Percentiles rank a stretch among this genome's conserved stretches.
Evolutionary conservation across 1,140 invertebrate species (phyloP).

Genomic region (Helicorthomorpha holstii): DNA sequence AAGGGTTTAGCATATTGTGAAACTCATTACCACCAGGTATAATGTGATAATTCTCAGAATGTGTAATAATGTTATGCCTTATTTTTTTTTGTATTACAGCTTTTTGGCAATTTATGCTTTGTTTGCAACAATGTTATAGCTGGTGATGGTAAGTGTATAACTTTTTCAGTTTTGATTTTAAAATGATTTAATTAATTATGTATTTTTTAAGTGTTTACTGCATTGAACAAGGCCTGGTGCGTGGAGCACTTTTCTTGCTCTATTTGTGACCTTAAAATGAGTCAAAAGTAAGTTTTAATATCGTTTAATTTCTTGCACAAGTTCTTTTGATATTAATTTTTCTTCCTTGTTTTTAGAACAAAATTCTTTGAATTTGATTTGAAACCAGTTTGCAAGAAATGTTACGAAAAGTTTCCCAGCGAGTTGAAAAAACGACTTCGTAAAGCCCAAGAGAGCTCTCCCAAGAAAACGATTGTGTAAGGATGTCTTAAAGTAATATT

Average conservation of each 20-base stretch:
- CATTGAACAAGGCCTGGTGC: slow-evolving; percentile 99
- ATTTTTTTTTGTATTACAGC: slow-evolving; percentile 32
- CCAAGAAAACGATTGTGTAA: slow-evolving; percentile 8
- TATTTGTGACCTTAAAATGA: slow-evolving; percentile 93
- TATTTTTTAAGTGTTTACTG: slow-evolving; percentile 73
- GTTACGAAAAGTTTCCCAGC: slow-evolving; percentile 90
- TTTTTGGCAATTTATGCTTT: slow-evolving; percentile 97
- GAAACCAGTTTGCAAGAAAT: slow-evolving; percentile 95
- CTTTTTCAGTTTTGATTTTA: slow-evolving; percentile 3
- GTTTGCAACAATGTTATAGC: slow-evolving; percentile 96
- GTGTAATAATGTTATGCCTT: not conserved
- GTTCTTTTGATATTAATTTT: not conserved
- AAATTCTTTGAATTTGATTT: slow-evolving; percentile 99
- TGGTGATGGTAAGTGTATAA: slow-evolving; percentile 65
- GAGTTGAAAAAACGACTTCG: slow-evolving; percentile 72
- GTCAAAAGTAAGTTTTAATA: slow-evolving; percentile 52
- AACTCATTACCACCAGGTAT: slow-evolving; percentile 76
- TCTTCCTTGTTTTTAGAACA: slow-evolving; percentile 35
- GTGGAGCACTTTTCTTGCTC: slow-evolving; percentile 98
- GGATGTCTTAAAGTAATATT: too few relatives aligned
- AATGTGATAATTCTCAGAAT: too few relatives aligned
- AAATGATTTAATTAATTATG: slow-evolving; percentile 7
- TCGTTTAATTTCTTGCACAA: slow-evolving; percentile 1
- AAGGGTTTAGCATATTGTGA: slow-evolving; percentile 98
- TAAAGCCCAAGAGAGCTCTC: slow-evolving; percentile 26